phyloP scores from a whole-genome alignment of 2,888 invertebrate species.

The Arrhopalites spinosus region DNA sequence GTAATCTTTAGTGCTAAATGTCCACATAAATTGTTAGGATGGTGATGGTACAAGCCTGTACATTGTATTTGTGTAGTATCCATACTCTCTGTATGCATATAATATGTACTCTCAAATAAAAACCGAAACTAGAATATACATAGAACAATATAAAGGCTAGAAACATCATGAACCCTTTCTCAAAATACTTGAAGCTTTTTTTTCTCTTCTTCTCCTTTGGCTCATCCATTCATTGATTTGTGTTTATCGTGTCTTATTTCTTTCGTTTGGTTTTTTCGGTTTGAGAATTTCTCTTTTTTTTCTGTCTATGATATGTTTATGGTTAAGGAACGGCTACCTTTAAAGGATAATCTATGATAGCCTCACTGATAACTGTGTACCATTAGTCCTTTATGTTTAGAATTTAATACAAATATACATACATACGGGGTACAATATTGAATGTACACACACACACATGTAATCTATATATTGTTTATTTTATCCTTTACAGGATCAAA shows the following conservation, averaged over 20 bases:
- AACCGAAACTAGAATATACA: neutral
- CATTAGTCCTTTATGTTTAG: neutral
- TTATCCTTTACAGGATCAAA: slow-evolving; percentile 69
- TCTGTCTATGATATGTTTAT: neutral
- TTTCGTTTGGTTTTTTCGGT: neutral
- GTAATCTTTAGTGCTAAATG: slow-evolving; percentile 34
- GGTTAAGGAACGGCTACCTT: neutral
- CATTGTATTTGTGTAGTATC: neutral
- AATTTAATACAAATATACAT: neutral
- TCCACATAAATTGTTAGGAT: slow-evolving; percentile 28
- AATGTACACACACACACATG: neutral
- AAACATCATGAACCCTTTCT: slow-evolving; percentile 12
- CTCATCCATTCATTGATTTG: slow-evolving; percentile 31
- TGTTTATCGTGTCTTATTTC: slow-evolving; percentile 23
- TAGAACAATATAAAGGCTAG: neutral
- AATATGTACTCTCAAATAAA: too few species aligned
- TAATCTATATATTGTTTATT: slow-evolving; percentile 13
- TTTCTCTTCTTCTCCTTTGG: neutral
- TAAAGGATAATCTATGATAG: neutral
- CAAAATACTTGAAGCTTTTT: neutral
- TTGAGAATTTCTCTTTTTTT: slow-evolving; percentile 8
- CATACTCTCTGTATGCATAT: neutral
- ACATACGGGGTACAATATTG: neutral
- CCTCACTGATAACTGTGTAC: neutral
- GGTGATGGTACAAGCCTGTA: slow-evolving; percentile 27